Base-by-base conservation (phyloP, 2,888 invertebrate genomes). In the Anoncus sp. region DNA sequence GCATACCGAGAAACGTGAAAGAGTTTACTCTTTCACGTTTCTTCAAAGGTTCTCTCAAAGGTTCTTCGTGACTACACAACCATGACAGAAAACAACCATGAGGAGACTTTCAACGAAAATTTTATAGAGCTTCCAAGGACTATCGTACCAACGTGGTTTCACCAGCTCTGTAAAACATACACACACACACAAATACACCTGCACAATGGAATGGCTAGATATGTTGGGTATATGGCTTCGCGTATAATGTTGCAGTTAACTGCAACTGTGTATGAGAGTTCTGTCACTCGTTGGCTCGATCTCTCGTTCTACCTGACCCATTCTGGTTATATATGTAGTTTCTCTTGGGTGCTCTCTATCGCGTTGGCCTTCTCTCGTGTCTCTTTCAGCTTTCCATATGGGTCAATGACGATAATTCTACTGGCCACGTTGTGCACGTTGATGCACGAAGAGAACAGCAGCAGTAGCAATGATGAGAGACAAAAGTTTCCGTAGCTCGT, bases 181-280 rank as follows among this genome's bases (percentile, higher is more conserved):
- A 31, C 31, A 31, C 38, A 38, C 38, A 12, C 38, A 10, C 38
- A 10, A 3, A 31, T 7, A 31, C 31, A 31, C 38, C 5, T 12
- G 5, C 38, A 10, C 38, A 10, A 12, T 10, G 38, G 5, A 20
- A 12, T 6, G 43, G 9, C 20, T 18, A 4, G 24, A 43, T 7
- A 53, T 18, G 18, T n/a, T 6, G 35, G n/a, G 53, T n/a, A 35
- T 51, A 53, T 27, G 51, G 66, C 53, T 66, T 53, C 66, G 53
- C 66, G 18, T 40, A 65, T 77, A 67, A 77, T 57, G 55, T 57
- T 55, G 43, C 62, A 38, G 62, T 72, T 76, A 66, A 66, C 66
- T 53, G 16, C 65, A 31, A 55, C 71, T 62, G 60, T 40, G 53
- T 63, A 47, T 18, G 27, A 43, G 63, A 62, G 27, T 20, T 40